Percentiles rank a stretch among this genome's conserved stretches.
These are phyloP conservation scores for Erebia epiphron DNA, from an alignment of 2,888 invertebrate genomes.

Conservation along the genomic window DNA sequence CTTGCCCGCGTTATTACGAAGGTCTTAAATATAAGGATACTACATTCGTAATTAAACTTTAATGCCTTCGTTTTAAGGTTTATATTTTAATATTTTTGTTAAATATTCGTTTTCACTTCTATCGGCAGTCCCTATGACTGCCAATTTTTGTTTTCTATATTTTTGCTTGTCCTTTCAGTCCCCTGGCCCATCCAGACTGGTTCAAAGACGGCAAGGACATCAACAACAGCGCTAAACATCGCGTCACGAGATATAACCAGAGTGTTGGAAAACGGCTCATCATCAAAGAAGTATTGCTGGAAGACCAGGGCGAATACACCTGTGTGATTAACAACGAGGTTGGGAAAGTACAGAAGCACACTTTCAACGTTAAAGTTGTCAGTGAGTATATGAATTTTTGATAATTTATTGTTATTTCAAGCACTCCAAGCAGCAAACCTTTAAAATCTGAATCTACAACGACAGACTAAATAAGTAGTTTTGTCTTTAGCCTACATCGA, in stretches of 20 bases:
- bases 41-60: no score
- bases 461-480: neutral
- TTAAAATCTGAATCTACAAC: no score
- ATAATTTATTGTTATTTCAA: no score
- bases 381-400: slow-evolving; percentile 53
- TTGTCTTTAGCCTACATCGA: no score
- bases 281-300: slow-evolving; percentile 57
- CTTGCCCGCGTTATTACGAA: no score
- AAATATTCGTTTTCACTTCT: no score
- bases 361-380: slow-evolving; percentile 59
- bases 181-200: slow-evolving; percentile 66
- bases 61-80: no score
- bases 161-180: slow-evolving; percentile 47
- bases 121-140: no score
- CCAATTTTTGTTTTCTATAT: no score
- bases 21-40: no score
- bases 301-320: slow-evolving; percentile 63
- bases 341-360: slow-evolving; percentile 58
- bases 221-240: slow-evolving; percentile 54
- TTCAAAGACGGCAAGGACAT: slow-evolving; percentile 61
- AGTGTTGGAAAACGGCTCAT: slow-evolving; percentile 66
- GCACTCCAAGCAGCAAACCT: no score
- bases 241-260: slow-evolving; percentile 67
- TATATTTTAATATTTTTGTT: no score
- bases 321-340: slow-evolving; percentile 62